Evolutionary conservation across 1,140 invertebrate species (phyloP).

Genomic region (Caenorhabditis remanei): DNA sequence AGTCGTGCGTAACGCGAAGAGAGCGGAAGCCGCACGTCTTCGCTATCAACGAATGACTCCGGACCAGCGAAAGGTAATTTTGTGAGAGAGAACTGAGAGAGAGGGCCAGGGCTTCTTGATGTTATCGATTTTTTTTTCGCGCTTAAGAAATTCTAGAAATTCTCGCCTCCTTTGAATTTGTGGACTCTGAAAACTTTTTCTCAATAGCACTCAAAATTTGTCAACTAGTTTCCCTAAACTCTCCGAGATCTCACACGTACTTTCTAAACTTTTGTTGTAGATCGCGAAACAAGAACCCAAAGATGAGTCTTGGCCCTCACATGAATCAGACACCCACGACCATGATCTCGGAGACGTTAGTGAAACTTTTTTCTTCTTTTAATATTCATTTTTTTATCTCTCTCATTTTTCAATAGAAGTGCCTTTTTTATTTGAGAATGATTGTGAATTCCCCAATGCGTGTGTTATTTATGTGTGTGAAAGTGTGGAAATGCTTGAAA

Average conservation of each 20-base stretch:
- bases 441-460: too few relatives aligned
- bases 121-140: background rate
- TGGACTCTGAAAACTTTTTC: too few relatives aligned
- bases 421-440: background rate
- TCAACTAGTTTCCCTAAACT: conserved; percentile 13
- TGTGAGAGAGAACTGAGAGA: background rate
- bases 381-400: background rate
- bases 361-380: conserved; percentile 30
- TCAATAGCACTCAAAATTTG: background rate
- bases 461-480: too few relatives aligned
- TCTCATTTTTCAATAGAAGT: background rate
- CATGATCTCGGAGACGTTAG: conserved; percentile 56
- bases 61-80: conserved; percentile 64
- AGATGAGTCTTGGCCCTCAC: conserved; percentile 44
- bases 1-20: conserved; percentile 66
- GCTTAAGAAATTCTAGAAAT: background rate
- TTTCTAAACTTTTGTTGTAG: conserved; percentile 53
- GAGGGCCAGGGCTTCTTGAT: conserved; percentile 11
- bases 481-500: too few relatives aligned
- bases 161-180: background rate
- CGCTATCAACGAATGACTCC: conserved; percentile 68
- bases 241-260: conserved; percentile 16
- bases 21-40: conserved; percentile 65
- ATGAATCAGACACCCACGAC: conserved; percentile 38
- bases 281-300: conserved; percentile 51